Evolutionary conservation across 1,140 invertebrate genomes (phyloP), one percentile per base, ranked within the genome.

Genomic region (Leptinotarsa lineolata): DNA sequence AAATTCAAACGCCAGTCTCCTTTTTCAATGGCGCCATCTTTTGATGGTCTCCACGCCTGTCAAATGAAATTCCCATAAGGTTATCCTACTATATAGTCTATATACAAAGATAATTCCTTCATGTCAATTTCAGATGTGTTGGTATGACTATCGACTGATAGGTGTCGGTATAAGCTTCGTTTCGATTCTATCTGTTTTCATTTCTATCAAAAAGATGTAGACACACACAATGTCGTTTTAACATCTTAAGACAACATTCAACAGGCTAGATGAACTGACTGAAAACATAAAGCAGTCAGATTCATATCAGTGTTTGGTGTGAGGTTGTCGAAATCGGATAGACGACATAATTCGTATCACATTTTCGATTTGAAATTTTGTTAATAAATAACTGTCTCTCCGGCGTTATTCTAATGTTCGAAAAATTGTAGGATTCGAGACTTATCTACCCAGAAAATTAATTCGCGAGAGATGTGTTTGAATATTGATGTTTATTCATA

Each of bases 261-360:
- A 75, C 74, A 75, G 74, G 74, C 74, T 60, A 66, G 74, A 70
- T 71, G 54, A 71, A 48, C 59, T 64, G 65, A 72, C 61, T 70
- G 30, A 72, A 63, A 18, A 21, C 20, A 64, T 20, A 48, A 72
- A 64, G 22, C 69, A 75, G 68, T 71, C 73, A 68, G 73, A 70
- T 75, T 75, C 66, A 72, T 67, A 75, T 70, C 70, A 64, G 66
- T 63, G 73, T 70, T 20, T 66, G 18, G 45, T 54, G 48, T 66
- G 48, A 13, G 15, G 16, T 71, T 54, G n/a, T 54, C n/a, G 3
- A 54, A 54, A n/a, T 0, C 16, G 48, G 48, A 54, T 2, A 13
- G 63, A 46, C 8, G 46, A 22, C n/a, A 18, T 46, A 71, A 71
- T 68, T 30, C 69, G 59, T 46, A 66, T 48, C 58, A 59, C 45